A percentile compares a stretch with the other conserved stretches of the same genome.
Evolutionary conservation across 2,888 invertebrate species (phyloP).

Genomic region (Lymantria dispar): DNA sequence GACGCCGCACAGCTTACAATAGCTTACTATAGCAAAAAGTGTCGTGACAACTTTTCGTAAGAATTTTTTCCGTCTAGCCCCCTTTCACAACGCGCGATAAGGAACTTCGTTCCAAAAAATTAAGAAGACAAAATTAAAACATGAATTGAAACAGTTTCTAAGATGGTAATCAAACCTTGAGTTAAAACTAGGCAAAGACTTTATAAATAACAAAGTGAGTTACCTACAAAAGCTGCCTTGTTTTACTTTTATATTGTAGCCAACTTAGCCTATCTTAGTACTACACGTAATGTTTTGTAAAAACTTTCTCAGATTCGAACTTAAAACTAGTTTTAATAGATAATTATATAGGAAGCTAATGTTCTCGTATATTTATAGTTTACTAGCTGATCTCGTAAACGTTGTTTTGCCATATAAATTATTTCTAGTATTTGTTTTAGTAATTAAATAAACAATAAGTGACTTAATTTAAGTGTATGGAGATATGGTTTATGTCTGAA

Average conservation of each 20-base stretch:
- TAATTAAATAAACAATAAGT: neutral
- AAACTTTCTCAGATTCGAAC: neutral
- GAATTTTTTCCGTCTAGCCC: too few species aligned
- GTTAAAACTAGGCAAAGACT: neutral
- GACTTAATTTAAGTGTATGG: conserved; percentile 10
- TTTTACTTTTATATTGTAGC: conserved; percentile 24
- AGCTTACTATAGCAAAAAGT: too few species aligned
- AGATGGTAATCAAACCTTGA: too few species aligned
- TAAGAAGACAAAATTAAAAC: too few species aligned
- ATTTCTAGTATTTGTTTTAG: neutral
- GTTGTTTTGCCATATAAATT: neutral
- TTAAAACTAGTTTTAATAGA: neutral
- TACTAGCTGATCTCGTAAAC: neutral
- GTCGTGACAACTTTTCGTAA: too few species aligned
- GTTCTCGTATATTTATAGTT: neutral
- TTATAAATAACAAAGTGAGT: conserved; percentile 11
- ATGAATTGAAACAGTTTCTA: too few species aligned
- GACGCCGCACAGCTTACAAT: too few species aligned
- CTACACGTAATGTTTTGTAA: conserved; percentile 12
- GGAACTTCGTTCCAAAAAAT: too few species aligned
- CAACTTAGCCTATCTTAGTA: conserved; percentile 14
- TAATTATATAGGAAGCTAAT: neutral
- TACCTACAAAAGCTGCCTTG: conserved; percentile 17
- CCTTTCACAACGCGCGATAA: too few species aligned
- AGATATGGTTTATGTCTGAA: too few species aligned